phyloP scores from a whole-genome alignment of 1,140 invertebrate species.

The Acromyrmex echinatior region DNA sequence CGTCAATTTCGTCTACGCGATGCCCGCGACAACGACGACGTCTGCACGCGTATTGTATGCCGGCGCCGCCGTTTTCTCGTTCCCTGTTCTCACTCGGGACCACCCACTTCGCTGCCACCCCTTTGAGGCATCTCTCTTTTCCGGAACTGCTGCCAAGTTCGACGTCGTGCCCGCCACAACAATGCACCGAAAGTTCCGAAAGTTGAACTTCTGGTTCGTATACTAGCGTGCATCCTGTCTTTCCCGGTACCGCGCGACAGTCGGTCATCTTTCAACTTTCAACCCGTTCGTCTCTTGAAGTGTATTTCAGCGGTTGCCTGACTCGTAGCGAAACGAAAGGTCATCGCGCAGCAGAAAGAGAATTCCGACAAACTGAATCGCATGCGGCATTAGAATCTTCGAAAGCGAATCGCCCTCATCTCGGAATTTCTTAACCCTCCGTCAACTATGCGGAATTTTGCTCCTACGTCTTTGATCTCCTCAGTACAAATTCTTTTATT shows the following conservation, averaged over 20 bases:
- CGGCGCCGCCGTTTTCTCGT: constrained; percentile 27
- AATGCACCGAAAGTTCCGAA: constrained; percentile 79
- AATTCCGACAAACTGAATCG: constrained; percentile 24
- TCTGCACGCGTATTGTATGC: constrained; percentile 65
- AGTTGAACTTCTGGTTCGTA: constrained; percentile 74
- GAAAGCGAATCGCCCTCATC: constrained; percentile 45
- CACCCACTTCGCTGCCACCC: not conserved
- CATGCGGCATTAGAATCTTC: not conserved
- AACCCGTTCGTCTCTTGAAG: constrained; percentile 38
- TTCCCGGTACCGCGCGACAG: constrained; percentile 30
- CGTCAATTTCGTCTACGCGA: constrained; percentile 66
- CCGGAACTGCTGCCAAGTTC: constrained; percentile 75
- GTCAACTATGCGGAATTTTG: too few species aligned
- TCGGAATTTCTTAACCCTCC: not conserved
- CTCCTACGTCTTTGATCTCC: too few species aligned
- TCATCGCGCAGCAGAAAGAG: constrained; percentile 35
- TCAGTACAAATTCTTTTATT: too few species aligned
- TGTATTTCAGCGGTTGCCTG: constrained; percentile 33
- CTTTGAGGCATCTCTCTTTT: constrained; percentile 29
- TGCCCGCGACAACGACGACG: constrained; percentile 15
- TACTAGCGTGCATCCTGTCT: constrained; percentile 33
- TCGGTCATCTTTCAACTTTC: constrained; percentile 58
- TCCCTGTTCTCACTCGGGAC: not conserved
- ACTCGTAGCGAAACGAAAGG: not conserved
- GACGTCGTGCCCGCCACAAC: constrained; percentile 77